Percentiles rank a stretch among this genome's conserved stretches.
Conservation (phyloP, 1,140 invertebrate genomes). For the Adelges cooleyi region DNA sequence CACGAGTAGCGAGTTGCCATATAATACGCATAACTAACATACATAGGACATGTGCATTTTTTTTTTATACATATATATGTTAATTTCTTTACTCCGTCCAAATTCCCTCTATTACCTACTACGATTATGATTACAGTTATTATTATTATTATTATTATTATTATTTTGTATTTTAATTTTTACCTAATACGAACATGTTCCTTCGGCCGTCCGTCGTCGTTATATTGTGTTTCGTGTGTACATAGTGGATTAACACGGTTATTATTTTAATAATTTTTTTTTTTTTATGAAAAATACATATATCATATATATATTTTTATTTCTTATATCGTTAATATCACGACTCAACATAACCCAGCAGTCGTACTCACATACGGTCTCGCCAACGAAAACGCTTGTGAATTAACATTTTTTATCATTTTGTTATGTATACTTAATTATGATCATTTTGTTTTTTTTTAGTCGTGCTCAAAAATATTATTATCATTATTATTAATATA, state of each 20-base stretch:
- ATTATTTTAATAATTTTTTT: no score
- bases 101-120: no score
- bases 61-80: neutral
- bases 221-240: neutral
- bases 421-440: neutral
- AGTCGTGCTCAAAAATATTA: slow-evolving; percentile 23
- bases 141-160: slow-evolving; percentile 21
- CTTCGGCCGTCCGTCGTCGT: slow-evolving; percentile 8
- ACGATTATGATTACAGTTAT: no score
- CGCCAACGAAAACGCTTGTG: neutral
- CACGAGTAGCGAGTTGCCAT: slow-evolving; percentile 17
- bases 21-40: no score
- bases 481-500: neutral
- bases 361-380: neutral
- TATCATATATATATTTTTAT: no score
- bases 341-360: neutral
- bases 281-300: no score
- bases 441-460: neutral
- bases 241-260: neutral
- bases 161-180: slow-evolving; percentile 18
- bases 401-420: slow-evolving; percentile 15
- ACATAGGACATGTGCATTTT: neutral
- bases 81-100: slow-evolving; percentile 15
- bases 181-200: slow-evolving; percentile 21
- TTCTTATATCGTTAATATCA: no score